Base-by-base conservation (phyloP, 1,140 invertebrate genomes). In the Epicauta chinensis region DNA sequence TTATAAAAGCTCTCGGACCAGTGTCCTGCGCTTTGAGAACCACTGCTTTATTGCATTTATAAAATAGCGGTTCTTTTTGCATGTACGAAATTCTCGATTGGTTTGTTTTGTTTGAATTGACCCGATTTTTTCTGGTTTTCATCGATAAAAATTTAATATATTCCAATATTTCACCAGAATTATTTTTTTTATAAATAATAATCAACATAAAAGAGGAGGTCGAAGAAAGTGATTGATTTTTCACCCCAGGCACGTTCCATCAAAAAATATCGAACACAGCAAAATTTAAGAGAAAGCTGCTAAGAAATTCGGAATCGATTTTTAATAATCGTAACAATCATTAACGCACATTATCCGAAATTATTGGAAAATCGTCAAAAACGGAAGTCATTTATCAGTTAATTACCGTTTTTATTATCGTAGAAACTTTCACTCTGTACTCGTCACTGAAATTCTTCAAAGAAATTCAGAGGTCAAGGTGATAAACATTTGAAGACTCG, bases 381-480 rank as follows among this genome's bases (percentile, higher is more conserved):
- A 49, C 29, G 37, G 37, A 38, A 47, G 16, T 34, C 45, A 16
- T 7, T 11, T 7, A n/a, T 34, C 3, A n/a, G 12, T 35, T 3
- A 17, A 37, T 47, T 15, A 17, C 39, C 46, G 16, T 37, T 13
- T 47, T 47, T 36, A 30, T 37, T 47, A 23, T 34, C 30, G 36
- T n/a, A 47, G 38, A 12, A 47, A 37, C 45, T 47, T 47, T 47
- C 45, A 47, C 45, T 47, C 7, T 34, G 45, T n/a, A n/a, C 14
- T 40, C 46, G 29, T 47, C 37, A 38, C 37, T 49, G 23, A 36
- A 29, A 49, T 49, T 49, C 46, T 49, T 38, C 36, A 29, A 40
- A 49, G 46, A 39, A 49, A 49, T 47, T 49, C 36, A 49, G 46
- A 49, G 46, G 46, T 49, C 46, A 49, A 49, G 46, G 46, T 35